A percentile compares a stretch with the other conserved stretches of the same genome.
Evolutionary conservation across 2,113 vertebrate species (phyloP).

Genomic region (Malurus alboscapulatus): DNA sequence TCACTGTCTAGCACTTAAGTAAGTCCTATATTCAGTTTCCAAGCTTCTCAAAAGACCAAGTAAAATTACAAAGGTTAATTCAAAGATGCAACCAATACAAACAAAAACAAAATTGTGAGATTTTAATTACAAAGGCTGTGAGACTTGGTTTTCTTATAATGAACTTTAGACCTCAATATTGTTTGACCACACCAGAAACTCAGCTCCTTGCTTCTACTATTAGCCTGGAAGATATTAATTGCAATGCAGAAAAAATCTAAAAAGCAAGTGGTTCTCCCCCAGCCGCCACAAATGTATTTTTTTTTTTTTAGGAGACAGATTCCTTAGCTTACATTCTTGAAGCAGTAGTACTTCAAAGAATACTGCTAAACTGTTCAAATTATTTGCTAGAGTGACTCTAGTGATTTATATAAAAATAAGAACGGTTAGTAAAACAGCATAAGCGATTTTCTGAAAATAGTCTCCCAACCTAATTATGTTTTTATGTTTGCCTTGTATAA

Average conservation of each 20-base stretch:
- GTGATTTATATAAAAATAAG: background rate
- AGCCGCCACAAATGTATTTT: background rate
- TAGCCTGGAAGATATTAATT: background rate
- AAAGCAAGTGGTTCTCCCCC: background rate
- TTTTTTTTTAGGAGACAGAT: background rate
- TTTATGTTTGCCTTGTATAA: background rate
- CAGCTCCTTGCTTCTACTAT: background rate
- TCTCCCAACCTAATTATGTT: background rate
- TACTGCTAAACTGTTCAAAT: background rate
- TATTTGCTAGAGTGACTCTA: background rate
- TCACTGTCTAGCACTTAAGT: background rate
- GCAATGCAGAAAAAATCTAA: background rate
- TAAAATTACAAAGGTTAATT: background rate
- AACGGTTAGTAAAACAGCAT: background rate
- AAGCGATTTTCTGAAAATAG: background rate
- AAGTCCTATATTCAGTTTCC: background rate
- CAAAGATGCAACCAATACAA: background rate
- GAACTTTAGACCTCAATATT: background rate
- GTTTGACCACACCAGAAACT: background rate
- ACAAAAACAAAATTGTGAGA: background rate
- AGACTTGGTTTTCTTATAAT: background rate
- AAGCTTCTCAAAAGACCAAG: background rate
- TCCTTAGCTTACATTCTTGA: background rate
- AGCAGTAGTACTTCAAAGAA: background rate
- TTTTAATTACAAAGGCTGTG: background rate